These are phyloP conservation scores for Ammodramus savannarum DNA, from an alignment of 2,113 vertebrate genomes.

Conservation along the genomic window DNA sequence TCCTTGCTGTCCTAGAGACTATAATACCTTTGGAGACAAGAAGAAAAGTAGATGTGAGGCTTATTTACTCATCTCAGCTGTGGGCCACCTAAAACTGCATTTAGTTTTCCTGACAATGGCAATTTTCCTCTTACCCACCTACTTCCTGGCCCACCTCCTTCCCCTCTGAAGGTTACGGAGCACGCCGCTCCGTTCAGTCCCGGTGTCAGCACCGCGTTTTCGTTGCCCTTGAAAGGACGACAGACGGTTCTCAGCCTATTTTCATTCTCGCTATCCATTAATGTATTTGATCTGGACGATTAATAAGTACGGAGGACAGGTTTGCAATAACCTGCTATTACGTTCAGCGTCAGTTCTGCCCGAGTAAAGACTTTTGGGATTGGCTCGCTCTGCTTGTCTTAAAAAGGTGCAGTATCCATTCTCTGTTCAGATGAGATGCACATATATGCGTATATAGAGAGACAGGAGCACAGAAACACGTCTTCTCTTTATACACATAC, in stretches of 20 bases:
- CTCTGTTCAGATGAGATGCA: not conserved
- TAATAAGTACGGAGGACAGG: not conserved
- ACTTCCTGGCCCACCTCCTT: not conserved
- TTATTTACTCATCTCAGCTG: not conserved
- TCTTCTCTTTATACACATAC: not conserved
- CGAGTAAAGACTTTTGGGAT: not conserved
- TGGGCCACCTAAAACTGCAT: not conserved
- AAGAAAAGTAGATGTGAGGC: not conserved
- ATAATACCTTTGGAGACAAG: not conserved
- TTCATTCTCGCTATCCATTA: constrained; percentile 15
- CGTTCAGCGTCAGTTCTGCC: not conserved
- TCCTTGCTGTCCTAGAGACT: not conserved
- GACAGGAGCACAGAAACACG: not conserved
- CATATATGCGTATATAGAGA: rapidly evolving
- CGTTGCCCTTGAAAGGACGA: constrained; percentile 10
- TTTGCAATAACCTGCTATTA: constrained; percentile 31
- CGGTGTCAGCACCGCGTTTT: not conserved
- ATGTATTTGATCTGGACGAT: not conserved
- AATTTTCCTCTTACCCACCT: constrained; percentile 29
- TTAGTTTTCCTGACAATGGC: constrained; percentile 23
- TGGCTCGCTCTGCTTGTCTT: not conserved
- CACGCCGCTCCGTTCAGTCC: not conserved
- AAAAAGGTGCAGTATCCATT: not conserved
- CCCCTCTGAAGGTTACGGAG: not conserved
- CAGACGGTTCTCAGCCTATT: not conserved